Percentiles rank a stretch among this genome's conserved stretches.
Evolutionary conservation across 2,888 invertebrate genomes (phyloP).

Genomic region (Monopis laevigella): DNA sequence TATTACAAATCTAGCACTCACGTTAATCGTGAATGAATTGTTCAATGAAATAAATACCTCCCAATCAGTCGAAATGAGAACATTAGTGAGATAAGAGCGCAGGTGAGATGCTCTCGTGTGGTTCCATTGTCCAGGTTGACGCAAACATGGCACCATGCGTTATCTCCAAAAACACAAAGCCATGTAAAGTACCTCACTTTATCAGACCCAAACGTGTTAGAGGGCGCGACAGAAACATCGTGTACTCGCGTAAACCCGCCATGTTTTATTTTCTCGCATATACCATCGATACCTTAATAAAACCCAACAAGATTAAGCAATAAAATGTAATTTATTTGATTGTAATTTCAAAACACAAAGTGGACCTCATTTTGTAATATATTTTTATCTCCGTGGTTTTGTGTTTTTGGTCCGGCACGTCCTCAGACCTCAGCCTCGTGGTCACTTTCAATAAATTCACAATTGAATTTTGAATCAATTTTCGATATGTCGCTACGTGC

Average conservation of each 20-base stretch:
- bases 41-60: too few species aligned
- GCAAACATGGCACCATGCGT: constrained; percentile 42
- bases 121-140: constrained; percentile 39
- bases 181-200: constrained; percentile 49
- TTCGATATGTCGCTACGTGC: constrained; percentile 34
- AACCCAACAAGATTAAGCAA: constrained; percentile 67
- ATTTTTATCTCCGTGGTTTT: constrained; percentile 65
- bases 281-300: constrained; percentile 65
- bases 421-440: constrained; percentile 36
- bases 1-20: too few species aligned
- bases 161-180: constrained; percentile 52
- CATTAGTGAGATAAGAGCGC: too few species aligned
- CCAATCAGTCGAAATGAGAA: too few species aligned
- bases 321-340: constrained; percentile 68
- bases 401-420: constrained; percentile 47
- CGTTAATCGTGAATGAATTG: too few species aligned
- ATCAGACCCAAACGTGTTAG: constrained; percentile 28
- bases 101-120: constrained; percentile 26
- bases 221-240: constrained; percentile 40
- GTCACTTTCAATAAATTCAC: constrained; percentile 40
- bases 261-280: constrained; percentile 60
- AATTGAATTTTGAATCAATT: constrained; percentile 34
- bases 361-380: constrained; percentile 65
- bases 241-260: constrained; percentile 59
- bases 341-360: constrained; percentile 68